Evolutionary conservation across 1,140 invertebrate genomes (phyloP).

Genomic region (Cepaea nemoralis): DNA sequence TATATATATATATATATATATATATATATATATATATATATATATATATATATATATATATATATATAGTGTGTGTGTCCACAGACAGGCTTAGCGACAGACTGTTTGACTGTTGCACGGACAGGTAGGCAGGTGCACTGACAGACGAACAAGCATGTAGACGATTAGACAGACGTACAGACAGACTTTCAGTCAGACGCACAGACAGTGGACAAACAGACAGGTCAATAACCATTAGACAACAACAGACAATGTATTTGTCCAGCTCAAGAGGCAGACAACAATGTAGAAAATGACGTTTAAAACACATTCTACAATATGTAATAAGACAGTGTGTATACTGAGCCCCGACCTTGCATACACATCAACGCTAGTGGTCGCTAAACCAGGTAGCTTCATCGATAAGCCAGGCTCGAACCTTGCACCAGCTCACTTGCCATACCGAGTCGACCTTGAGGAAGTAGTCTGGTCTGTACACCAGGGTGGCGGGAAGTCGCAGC

Average conservation of each 20-base stretch:
- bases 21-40: too few species aligned
- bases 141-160: neutral
- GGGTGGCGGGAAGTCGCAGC: neutral
- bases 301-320: neutral
- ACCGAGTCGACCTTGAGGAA: neutral
- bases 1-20: too few species aligned
- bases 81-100: too few species aligned
- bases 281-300: neutral
- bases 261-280: too few species aligned
- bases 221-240: too few species aligned
- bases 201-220: too few species aligned
- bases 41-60: too few species aligned
- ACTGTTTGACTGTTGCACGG: too few species aligned
- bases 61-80: too few species aligned
- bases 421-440: neutral
- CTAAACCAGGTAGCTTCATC: neutral
- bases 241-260: too few species aligned
- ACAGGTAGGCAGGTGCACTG: neutral
- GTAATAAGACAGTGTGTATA: neutral
- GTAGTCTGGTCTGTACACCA: slow-evolving; percentile 13
- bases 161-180: slow-evolving; percentile 15
- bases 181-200: slow-evolving; percentile 1
- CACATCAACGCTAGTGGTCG: neutral
- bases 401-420: slow-evolving; percentile 10
- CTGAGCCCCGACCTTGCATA: neutral